These are phyloP conservation scores for Nycticryphes semicollaris DNA, from an alignment of 2,113 vertebrate species.

Conservation along the genomic window DNA sequence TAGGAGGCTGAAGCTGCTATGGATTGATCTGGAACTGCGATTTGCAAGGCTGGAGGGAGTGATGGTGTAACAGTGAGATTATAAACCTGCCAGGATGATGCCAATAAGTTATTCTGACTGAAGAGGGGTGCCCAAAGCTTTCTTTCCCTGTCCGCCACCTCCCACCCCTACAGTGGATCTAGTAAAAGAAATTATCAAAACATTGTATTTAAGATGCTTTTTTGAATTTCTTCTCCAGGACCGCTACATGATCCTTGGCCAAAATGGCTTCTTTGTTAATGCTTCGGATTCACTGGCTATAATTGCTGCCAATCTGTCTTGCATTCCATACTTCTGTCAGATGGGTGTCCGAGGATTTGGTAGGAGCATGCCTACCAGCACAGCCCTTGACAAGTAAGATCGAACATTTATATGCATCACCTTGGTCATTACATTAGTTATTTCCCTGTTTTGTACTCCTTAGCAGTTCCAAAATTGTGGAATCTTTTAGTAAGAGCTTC, in stretches of 20 bases:
- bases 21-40: neutral
- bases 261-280: constrained; percentile 96
- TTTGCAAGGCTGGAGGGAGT: neutral
- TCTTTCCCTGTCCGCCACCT: neutral
- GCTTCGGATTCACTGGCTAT: constrained; percentile 94
- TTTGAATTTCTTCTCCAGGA: constrained; percentile 78
- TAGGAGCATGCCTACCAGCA: constrained; percentile 95
- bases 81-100: neutral
- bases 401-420: neutral
- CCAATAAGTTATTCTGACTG: neutral
- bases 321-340: constrained; percentile 95
- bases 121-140: neutral
- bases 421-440: neutral
- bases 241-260: constrained; percentile 96
- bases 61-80: neutral
- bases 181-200: neutral
- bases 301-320: constrained; percentile 93
- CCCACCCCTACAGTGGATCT: neutral
- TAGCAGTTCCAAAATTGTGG: neutral
- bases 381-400: constrained; percentile 91
- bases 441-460: neutral
- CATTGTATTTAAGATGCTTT: neutral
- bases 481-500: neutral
- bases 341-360: constrained; percentile 90
- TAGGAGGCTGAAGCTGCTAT: neutral